A percentile compares a stretch with the other conserved stretches of the same genome.
Evolutionary conservation across 2,888 invertebrate genomes (phyloP).

Genomic region (Brachycybe producta): DNA sequence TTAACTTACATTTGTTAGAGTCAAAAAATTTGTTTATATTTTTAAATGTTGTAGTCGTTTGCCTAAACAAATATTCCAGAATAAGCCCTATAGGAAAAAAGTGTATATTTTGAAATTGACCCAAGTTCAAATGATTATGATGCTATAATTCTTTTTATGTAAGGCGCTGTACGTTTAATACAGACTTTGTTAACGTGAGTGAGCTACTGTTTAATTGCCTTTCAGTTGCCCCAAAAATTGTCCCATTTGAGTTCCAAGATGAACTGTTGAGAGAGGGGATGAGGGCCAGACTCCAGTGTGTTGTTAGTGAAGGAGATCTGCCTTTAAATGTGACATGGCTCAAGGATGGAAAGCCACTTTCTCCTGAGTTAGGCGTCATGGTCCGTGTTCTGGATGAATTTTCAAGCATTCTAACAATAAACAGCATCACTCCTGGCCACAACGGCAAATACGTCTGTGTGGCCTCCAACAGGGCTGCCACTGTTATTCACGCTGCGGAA

Average conservation of each 20-base stretch:
- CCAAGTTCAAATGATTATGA: too few species aligned
- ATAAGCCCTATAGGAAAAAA: too few species aligned
- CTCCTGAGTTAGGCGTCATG: conserved; percentile 23
- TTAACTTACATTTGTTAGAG: too few species aligned
- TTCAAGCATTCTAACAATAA: conserved; percentile 17
- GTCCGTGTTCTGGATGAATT: conserved; percentile 22
- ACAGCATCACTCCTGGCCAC: conserved; percentile 14
- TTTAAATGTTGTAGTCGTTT: too few species aligned
- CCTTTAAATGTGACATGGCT: conserved; percentile 32
- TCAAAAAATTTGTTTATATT: too few species aligned
- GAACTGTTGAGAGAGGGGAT: conserved; percentile 16
- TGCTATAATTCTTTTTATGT: too few species aligned
- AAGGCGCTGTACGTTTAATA: too few species aligned
- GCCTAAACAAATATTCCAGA: too few species aligned
- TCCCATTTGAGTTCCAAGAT: conserved; percentile 16
- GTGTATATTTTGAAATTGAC: too few species aligned
- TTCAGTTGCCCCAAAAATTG: conserved; percentile 16
- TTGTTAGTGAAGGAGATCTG: conserved; percentile 26
- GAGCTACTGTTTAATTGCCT: conserved; percentile 32
- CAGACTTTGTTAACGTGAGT: conserved; percentile 25
- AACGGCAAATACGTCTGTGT: conserved; percentile 16
- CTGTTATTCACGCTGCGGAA: conserved; percentile 11
- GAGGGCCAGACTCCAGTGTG: conserved; percentile 15
- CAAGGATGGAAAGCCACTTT: conserved; percentile 30
- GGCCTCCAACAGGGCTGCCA: conserved; percentile 16